Evolutionary conservation across 2,113 vertebrate genomes (phyloP).

Genomic region (Pollachius pollachius): DNA sequence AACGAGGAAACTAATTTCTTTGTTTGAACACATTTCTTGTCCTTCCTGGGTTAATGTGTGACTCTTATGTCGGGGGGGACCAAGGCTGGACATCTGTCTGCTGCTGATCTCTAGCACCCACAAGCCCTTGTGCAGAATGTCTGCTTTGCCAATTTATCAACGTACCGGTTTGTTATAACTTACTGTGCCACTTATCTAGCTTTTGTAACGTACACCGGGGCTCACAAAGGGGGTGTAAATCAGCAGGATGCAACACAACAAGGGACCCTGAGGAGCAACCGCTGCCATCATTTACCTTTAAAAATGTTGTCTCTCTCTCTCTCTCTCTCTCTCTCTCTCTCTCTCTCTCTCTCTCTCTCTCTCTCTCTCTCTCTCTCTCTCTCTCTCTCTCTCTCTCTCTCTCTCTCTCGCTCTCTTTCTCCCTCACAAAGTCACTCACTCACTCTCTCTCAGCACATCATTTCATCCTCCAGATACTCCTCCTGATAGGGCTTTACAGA

Average conservation of each 20-base stretch:
- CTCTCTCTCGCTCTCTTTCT: conserved; percentile 36
- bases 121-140: conserved; percentile 61
- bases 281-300: conserved; percentile 54
- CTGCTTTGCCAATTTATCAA: conserved; percentile 50
- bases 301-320: conserved; percentile 58
- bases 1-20: conserved; percentile 51
- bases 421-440: too few relatives aligned
- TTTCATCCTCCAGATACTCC: conserved; percentile 71
- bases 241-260: conserved; percentile 41
- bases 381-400: conserved; percentile 5
- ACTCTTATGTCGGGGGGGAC: conserved; percentile 38
- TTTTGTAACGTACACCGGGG: conserved; percentile 53
- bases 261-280: conserved; percentile 43
- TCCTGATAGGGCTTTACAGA: conserved; percentile 68
- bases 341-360: conserved; percentile 6
- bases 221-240: conserved; percentile 49
- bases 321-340: neutral
- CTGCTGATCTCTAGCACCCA: conserved; percentile 52
- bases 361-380: too few relatives aligned
- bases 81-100: conserved; percentile 66
- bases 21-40: conserved; percentile 40
- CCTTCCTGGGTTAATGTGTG: conserved; percentile 38
- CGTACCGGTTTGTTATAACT: conserved; percentile 47
- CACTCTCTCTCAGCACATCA: conserved; percentile 37
- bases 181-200: conserved; percentile 59